A percentile compares a stretch with the other conserved stretches of the same genome.
These are phyloP conservation scores for Morus bassanus DNA, from an alignment of 2,797 vertebrate genomes.

Conservation along the genomic window DNA sequence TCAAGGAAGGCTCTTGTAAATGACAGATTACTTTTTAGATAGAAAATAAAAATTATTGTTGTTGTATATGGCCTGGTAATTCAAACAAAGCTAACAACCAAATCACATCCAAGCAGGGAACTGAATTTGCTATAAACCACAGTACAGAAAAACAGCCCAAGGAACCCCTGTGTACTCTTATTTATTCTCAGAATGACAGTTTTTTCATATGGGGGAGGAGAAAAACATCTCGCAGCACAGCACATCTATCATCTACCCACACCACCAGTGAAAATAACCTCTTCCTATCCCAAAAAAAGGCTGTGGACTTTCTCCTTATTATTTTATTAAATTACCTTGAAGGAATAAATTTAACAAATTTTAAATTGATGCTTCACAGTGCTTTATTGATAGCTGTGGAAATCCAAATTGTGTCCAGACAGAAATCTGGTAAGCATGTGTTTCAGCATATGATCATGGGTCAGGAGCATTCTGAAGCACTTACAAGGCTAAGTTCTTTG, in stretches of 20 bases:
- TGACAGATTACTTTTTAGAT: constrained; percentile 71
- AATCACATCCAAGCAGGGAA: constrained; percentile 64
- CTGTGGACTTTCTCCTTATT: neutral
- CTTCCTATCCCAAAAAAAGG: neutral
- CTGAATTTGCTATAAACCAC: constrained; percentile 68
- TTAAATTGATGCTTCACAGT: neutral
- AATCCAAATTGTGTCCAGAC: neutral
- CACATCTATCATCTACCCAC: constrained; percentile 25
- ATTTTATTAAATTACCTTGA: neutral
- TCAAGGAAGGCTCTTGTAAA: constrained; percentile 67
- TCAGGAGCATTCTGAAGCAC: constrained; percentile 36
- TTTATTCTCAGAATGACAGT: constrained; percentile 51
- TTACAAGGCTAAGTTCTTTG: constrained; percentile 99
- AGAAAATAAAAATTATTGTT: constrained; percentile 70
- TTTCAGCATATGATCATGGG: neutral
- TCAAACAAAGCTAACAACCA: constrained; percentile 71
- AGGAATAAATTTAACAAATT: neutral
- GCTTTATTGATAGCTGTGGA: neutral
- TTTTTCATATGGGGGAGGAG: constrained; percentile 6
- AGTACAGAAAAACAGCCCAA: constrained; percentile 49
- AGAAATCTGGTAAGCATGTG: neutral
- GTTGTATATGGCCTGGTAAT: constrained; percentile 58
- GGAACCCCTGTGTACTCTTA: constrained; percentile 44
- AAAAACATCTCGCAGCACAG: constrained; percentile 41
- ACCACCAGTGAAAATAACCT: constrained; percentile 24